phyloP scores from a whole-genome alignment of 2,888 invertebrate genomes.

The Drosophila macrospina region DNA sequence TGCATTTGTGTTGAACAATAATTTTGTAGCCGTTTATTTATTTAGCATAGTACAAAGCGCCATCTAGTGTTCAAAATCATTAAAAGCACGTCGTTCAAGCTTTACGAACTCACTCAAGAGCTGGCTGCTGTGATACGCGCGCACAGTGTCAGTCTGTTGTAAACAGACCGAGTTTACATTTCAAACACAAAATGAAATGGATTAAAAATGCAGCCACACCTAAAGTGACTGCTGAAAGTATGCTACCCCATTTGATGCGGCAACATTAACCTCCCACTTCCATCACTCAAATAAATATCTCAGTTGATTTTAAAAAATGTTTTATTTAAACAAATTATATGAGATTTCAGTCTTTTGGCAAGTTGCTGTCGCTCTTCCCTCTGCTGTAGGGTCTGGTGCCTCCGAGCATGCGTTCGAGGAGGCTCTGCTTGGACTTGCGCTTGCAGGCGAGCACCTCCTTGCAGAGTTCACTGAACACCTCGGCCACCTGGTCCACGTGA shows the following conservation, averaged over 20 bases:
- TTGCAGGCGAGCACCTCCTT: conserved; percentile 92
- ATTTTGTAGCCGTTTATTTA: neutral
- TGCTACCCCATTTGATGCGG: neutral
- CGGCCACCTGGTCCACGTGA: conserved; percentile 93
- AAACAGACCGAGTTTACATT: neutral
- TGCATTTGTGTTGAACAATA: neutral
- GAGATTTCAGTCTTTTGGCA: conserved; percentile 90
- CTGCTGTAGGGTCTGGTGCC: conserved; percentile 91
- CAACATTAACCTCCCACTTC: no score
- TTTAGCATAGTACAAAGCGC: neutral
- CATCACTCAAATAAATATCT: neutral
- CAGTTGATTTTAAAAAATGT: conserved; percentile 27
- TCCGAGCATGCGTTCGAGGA: conserved; percentile 93
- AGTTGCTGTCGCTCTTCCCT: conserved; percentile 95
- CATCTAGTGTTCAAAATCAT: conserved; percentile 29
- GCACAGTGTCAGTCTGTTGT: neutral
- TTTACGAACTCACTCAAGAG: neutral
- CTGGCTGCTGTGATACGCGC: conserved; percentile 16
- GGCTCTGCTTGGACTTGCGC: conserved; percentile 93
- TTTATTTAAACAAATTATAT: conserved; percentile 55
- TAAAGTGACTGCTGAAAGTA: neutral
- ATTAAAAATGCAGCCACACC: no score
- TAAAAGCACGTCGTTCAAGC: neutral
- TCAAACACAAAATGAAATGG: no score
- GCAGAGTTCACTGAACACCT: conserved; percentile 94